Percentiles rank a stretch among this genome's conserved stretches.
Evolutionary conservation across 2,797 vertebrate genomes (phyloP).

Genomic region (Pseudomugil gertrudae): DNA sequence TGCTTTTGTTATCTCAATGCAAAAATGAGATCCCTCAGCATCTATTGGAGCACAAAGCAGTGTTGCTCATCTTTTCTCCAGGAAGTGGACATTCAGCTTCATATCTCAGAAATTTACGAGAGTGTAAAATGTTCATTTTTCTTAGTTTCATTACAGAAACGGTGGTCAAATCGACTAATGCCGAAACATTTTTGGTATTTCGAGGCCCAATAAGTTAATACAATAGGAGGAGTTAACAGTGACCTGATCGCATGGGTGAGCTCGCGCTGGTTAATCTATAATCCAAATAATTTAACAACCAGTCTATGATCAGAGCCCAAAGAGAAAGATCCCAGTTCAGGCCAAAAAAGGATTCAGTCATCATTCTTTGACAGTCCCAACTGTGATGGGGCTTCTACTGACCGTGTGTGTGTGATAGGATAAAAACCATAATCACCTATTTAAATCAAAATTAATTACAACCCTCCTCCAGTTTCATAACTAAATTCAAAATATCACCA

Average conservation of each 20-base stretch:
- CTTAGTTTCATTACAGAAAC: no score
- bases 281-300: neutral
- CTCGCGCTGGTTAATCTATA: no score
- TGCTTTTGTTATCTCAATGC: no score
- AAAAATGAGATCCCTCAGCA: no score
- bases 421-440: slow-evolving; percentile 16
- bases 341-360: slow-evolving; percentile 42
- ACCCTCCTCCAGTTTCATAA: slow-evolving; percentile 49
- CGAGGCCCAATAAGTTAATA: no score
- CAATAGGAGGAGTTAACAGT: no score
- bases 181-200: no score
- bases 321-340: slow-evolving; percentile 22
- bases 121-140: no score
- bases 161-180: no score
- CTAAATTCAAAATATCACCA: slow-evolving; percentile 7
- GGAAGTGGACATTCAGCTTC: neutral
- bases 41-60: no score
- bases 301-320: neutral
- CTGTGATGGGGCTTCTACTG: slow-evolving; percentile 52
- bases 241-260: no score
- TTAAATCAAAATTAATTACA: slow-evolving; percentile 6
- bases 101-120: no score
- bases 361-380: slow-evolving; percentile 38
- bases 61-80: slow-evolving; percentile 10
- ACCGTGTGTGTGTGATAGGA: slow-evolving; percentile 39